These are phyloP conservation scores for Lepus timidus DNA, from an alignment of 2,113 vertebrate genomes.

Conservation along the genomic window DNA sequence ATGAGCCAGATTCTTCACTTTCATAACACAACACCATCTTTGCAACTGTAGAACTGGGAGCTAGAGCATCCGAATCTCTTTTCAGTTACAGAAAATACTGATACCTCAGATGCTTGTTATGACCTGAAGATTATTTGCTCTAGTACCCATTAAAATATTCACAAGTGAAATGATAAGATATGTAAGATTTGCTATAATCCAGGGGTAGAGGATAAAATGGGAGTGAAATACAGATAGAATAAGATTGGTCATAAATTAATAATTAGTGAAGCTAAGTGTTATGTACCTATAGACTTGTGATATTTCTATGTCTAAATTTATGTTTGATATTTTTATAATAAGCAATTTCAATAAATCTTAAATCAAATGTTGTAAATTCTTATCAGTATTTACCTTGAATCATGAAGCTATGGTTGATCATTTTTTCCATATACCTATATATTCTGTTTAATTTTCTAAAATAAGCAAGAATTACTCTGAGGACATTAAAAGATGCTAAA, in stretches of 20 bases:
- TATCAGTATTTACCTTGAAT: neutral
- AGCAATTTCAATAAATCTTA: slow-evolving; percentile 23
- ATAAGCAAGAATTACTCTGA: slow-evolving; percentile 17
- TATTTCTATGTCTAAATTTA: neutral
- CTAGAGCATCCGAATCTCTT: slow-evolving; percentile 42
- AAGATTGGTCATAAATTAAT: neutral
- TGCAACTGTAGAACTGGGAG: slow-evolving; percentile 59
- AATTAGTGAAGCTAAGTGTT: neutral
- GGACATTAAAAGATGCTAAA: slow-evolving; percentile 38
- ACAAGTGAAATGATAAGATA: slow-evolving; percentile 44
- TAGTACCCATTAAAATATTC: slow-evolving; percentile 56
- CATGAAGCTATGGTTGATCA: neutral
- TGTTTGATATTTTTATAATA: neutral
- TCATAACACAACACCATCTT: slow-evolving; percentile 62
- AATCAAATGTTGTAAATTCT: slow-evolving; percentile 13
- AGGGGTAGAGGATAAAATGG: neutral
- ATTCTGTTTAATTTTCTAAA: slow-evolving; percentile 15
- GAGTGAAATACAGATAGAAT: neutral
- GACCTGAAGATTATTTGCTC: slow-evolving; percentile 50
- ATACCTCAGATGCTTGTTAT: neutral
- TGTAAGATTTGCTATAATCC: slow-evolving; percentile 44
- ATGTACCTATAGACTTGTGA: neutral
- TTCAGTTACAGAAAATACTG: slow-evolving; percentile 32
- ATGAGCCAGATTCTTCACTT: slow-evolving; percentile 61
- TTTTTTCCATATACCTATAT: slow-evolving; percentile 12